Conservation (phyloP, 2,888 invertebrate genomes). For the Drosophila tripunctata region DNA sequence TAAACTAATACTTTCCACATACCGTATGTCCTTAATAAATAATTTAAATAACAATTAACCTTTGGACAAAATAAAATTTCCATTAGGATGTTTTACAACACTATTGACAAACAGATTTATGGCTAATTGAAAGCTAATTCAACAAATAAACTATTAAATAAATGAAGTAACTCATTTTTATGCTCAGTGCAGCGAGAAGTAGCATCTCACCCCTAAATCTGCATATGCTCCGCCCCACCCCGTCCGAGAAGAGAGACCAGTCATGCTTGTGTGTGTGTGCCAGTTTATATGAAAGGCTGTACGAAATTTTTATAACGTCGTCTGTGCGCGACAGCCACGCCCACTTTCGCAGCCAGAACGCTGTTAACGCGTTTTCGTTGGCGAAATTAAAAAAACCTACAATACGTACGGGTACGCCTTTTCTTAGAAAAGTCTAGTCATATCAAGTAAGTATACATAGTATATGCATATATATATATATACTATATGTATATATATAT, state of each 20-base stretch:
- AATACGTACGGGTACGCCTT: slow-evolving; percentile 57
- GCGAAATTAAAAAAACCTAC: slow-evolving; percentile 58
- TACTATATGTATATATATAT: background rate
- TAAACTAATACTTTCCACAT: too few relatives aligned
- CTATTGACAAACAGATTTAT: too few relatives aligned
- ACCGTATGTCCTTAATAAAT: too few relatives aligned
- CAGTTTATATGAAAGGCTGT: slow-evolving; percentile 10
- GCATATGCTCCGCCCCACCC: slow-evolving; percentile 28
- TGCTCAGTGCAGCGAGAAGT: slow-evolving; percentile 2
- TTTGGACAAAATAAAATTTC: too few relatives aligned
- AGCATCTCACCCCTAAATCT: slow-evolving; percentile 34
- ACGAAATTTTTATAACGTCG: slow-evolving; percentile 52
- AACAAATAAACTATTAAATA: too few relatives aligned
- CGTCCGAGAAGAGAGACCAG: slow-evolving; percentile 37
- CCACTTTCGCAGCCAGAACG: slow-evolving; percentile 44
- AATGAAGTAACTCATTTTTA: background rate
- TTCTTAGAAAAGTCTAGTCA: slow-evolving; percentile 65
- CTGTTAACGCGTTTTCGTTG: slow-evolving; percentile 58
- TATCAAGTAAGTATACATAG: background rate
- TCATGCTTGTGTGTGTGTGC: slow-evolving; percentile 30
- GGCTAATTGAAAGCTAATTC: too few relatives aligned
- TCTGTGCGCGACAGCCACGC: slow-evolving; percentile 71
- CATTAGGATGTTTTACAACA: too few relatives aligned
- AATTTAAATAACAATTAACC: too few relatives aligned
- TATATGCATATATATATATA: background rate